Base-by-base conservation (phyloP, 2,888 invertebrate species). In the Bugulina stolonifera region DNA sequence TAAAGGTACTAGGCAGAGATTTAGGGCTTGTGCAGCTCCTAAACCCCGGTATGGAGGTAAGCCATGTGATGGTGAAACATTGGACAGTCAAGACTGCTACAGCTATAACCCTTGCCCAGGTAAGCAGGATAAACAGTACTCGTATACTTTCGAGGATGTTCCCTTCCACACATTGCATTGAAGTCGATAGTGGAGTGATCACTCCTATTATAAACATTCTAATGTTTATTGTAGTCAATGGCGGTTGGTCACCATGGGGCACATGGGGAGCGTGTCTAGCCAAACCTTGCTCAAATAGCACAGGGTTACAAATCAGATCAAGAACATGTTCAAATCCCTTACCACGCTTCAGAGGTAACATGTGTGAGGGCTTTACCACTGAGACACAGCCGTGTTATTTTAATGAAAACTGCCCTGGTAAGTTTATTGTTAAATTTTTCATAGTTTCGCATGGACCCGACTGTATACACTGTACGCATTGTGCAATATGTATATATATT, bases 321-420 rank as follows among this genome's bases (percentile, higher is more conserved):
- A 64, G 64, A 64, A 64, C 72, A 1, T 72, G 72, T 54, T 35
- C 72, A 1, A 64, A 64, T 22, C 72, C 72, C 0, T 25, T 55
- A 0, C 72, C 72, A 10, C 18, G 27, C 0, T 72, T 69, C 54
- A 35, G 69, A 43, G 72, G 72, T 22, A 72, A 23, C 27, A 25
- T 29, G 35, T 72, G 72, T 34, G 25, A 22, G 58, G 72, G 72
- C 14, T 14, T 32, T 25, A 64, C 64, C 3, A 64, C 64, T 14
- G 32, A 64, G 10, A 64, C 64, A 25, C 64, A 64, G 64, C 22
- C 27, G 10, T 64, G 64, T 34, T 32, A 64, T 14, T 27, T 25
- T 27, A 64, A 64, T 27, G 14, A 29, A 5, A 64, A 64, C 64
- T 64, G 64, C 32, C 34, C 64, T 29, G 64, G 64, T 64, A 64